phyloP scores from a whole-genome alignment of 2,797 vertebrate genomes.

The Caiman crocodilus region DNA sequence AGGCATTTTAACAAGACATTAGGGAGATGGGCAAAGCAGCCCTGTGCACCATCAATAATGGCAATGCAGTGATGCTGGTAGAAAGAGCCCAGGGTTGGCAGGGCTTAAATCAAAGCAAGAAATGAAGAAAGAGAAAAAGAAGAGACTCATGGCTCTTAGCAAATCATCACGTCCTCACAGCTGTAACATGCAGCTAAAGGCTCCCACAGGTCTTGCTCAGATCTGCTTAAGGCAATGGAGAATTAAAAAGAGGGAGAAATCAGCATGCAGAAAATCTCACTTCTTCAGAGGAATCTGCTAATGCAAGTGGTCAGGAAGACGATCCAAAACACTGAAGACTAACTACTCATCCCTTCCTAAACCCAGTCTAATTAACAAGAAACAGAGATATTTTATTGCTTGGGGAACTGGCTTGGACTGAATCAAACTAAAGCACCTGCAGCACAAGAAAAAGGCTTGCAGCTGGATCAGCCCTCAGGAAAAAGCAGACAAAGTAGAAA shows the following conservation, averaged over 20 bases:
- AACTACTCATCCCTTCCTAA: constrained; percentile 56
- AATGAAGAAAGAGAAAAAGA: constrained; percentile 20
- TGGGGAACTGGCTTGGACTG: constrained; percentile 52
- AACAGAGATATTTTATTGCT: constrained; percentile 70
- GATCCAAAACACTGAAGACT: constrained; percentile 69
- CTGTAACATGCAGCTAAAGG: constrained; percentile 73
- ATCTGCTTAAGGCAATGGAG: constrained; percentile 73
- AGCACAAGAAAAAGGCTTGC: neutral
- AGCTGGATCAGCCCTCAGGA: neutral
- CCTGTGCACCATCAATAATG: neutral
- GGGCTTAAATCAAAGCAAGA: constrained; percentile 49
- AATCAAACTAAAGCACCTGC: neutral
- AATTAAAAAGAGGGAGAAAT: constrained; percentile 70
- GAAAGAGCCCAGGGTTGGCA: constrained; percentile 6
- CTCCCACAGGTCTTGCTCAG: constrained; percentile 75
- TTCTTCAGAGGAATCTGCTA: constrained; percentile 69
- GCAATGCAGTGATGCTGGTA: neutral
- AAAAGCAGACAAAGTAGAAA: neutral
- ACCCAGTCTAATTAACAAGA: constrained; percentile 77
- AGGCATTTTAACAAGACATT: neutral
- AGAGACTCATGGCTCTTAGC: constrained; percentile 74
- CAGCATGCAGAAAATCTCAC: constrained; percentile 67
- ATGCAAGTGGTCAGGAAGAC: constrained; percentile 73
- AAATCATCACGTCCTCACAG: constrained; percentile 74
- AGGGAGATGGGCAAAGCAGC: neutral